phyloP scores from a whole-genome alignment of 2,113 vertebrate species.

The Dasypus novemcinctus region DNA sequence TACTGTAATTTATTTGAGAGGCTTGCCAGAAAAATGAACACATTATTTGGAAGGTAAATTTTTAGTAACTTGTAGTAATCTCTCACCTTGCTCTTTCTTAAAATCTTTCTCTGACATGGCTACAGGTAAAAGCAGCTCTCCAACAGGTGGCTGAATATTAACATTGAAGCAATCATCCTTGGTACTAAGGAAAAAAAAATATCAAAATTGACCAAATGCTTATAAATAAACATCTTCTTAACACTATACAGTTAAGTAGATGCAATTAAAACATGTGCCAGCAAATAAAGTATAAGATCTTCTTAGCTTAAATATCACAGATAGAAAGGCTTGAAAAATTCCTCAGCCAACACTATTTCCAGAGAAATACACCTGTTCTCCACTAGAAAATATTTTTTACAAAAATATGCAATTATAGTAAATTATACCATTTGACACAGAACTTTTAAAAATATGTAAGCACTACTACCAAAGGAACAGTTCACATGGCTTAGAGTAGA shows the following conservation, averaged over 20 bases:
- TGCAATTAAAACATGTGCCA: not conserved
- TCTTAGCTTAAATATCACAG: not conserved
- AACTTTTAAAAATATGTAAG: not conserved
- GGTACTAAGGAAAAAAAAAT: slow-evolving; percentile 86
- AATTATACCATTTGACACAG: not conserved
- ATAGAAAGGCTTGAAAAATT: slow-evolving; percentile 2
- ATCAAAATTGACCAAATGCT: slow-evolving; percentile 55
- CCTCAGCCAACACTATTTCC: not conserved
- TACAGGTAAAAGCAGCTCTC: slow-evolving; percentile 93
- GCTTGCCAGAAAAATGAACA: not conserved
- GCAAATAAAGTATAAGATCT: not conserved
- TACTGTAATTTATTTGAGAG: not conserved
- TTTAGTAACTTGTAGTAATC: slow-evolving; percentile 19
- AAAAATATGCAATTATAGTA: slow-evolving; percentile 8
- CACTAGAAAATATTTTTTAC: not conserved
- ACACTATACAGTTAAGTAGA: not conserved
- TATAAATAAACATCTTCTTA: slow-evolving; percentile 21
- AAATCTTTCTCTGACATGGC: slow-evolving; percentile 94
- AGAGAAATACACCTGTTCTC: slow-evolving; percentile 27
- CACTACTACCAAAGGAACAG: not conserved
- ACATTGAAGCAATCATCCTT: slow-evolving; percentile 93
- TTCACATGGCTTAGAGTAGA: not conserved
- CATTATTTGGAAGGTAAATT: not conserved
- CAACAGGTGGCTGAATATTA: slow-evolving; percentile 92
- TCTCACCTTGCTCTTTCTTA: slow-evolving; percentile 92